phyloP scores from a whole-genome alignment of 1,140 invertebrate genomes.

The Lasioglossum baleicum region DNA sequence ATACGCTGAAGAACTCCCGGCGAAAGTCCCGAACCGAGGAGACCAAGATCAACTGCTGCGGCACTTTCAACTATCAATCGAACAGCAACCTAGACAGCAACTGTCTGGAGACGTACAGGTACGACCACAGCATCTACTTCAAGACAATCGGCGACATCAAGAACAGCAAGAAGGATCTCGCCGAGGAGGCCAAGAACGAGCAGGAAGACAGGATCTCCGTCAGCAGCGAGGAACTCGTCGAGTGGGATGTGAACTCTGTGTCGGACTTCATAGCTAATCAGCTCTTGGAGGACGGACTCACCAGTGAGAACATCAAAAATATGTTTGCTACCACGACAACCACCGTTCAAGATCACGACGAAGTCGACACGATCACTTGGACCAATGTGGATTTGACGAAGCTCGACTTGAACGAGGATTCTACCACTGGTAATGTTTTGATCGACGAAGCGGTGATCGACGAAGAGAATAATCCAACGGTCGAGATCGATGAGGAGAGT shows the following conservation, averaged over 20 bases:
- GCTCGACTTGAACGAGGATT: conserved; percentile 35
- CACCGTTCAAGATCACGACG: not conserved
- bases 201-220: conserved; percentile 26
- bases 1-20: conserved; percentile 50
- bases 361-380: conserved; percentile 36
- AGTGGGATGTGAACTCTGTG: conserved; percentile 54
- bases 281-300: conserved; percentile 5
- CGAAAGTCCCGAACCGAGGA: conserved; percentile 60
- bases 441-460: not conserved
- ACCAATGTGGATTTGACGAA: conserved; percentile 57
- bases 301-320: not conserved
- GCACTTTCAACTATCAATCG: conserved; percentile 72
- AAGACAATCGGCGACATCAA: conserved; percentile 75
- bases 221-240: conserved; percentile 48
- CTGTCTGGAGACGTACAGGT: conserved; percentile 73
- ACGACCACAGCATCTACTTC: conserved; percentile 78
- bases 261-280: conserved; percentile 52
- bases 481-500: not conserved
- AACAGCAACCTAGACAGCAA: conserved; percentile 72
- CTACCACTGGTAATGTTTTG: not conserved
- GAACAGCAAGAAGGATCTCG: conserved; percentile 45
- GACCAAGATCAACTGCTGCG: conserved; percentile 72
- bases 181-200: not conserved
- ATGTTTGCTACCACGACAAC: not conserved
- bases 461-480: conserved; percentile 2